Base-by-base conservation (phyloP, 2,113 vertebrate species). In the Sterna hirundo region DNA sequence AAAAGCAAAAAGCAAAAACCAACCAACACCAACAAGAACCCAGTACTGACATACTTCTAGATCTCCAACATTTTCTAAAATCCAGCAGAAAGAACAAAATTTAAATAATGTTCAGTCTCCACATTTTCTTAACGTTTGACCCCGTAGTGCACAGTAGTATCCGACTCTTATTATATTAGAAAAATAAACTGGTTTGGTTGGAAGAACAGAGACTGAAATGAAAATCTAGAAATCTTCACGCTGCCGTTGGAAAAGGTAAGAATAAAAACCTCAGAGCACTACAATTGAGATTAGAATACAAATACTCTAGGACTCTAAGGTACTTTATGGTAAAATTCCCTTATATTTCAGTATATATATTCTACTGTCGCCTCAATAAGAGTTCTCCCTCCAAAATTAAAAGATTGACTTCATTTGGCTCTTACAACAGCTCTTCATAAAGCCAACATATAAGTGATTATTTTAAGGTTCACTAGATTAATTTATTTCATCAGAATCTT, bases 41-140 rank as follows among this genome's bases (percentile, higher is more conserved):
- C 30, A 61, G 40, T 19, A 72, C 7, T 14, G 77, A 42, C 13
- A 60, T 49, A 79, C 6, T 57, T 78, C 21, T 60, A 66, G 38
- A 55, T 76, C 18, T 60, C 74, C 49, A 68, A 71, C 6, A 55
- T 4, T 62, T 84, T 87, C 44, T 79, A 71, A 30, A 77, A 64
- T 66, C 32, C 54, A 78, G 13, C 13, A 83, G 40, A 92, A 82
- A 85, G 44, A 95, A 44, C 9, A 70, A 92, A 87, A 74, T 69
- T 66, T 75, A 91, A 93, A 95, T 82, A 81, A 54, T 27, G 58
- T 58, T 80, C 34, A 36, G 17, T 44, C 15, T 97, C 92, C 61
- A 60, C 51, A 72, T 80, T 88, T 91, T 94, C 72, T 90, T 94
- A 91, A 89, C 5, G 3, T 92, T 96, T 93, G 52, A 61, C 54